Evolutionary conservation across 2,797 vertebrate species (phyloP).

Genomic region (Florisuga fusca): DNA sequence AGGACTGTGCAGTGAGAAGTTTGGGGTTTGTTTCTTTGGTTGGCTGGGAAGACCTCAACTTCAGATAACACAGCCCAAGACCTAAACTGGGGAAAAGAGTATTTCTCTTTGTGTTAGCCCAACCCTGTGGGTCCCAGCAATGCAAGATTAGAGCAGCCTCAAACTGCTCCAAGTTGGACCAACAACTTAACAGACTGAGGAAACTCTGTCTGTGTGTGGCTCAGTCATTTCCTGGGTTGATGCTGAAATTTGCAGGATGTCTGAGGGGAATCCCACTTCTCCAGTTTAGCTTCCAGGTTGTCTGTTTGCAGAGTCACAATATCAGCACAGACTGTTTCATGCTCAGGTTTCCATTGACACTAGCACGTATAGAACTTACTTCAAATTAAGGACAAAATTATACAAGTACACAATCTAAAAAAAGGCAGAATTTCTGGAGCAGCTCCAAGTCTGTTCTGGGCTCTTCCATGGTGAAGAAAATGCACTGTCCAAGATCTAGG

Average conservation of each 20-base stretch:
- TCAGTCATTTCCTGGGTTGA: background rate
- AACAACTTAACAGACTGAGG: background rate
- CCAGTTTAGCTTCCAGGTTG: background rate
- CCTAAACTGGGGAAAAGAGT: background rate
- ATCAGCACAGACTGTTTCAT: background rate
- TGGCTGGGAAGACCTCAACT: background rate
- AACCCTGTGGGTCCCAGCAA: background rate
- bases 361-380: background rate
- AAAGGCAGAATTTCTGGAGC: background rate
- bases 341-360: background rate
- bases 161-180: background rate
- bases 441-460: background rate
- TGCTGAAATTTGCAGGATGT: background rate
- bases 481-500: background rate
- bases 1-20: background rate
- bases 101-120: background rate
- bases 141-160: background rate
- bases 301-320: background rate
- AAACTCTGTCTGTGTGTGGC: background rate
- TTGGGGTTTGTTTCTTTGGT: background rate
- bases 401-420: background rate
- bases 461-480: background rate
- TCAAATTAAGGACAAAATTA: background rate
- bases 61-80: background rate
- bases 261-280: background rate